Base-by-base conservation (phyloP, 2,113 vertebrate species). In the Suncus etruscus region DNA sequence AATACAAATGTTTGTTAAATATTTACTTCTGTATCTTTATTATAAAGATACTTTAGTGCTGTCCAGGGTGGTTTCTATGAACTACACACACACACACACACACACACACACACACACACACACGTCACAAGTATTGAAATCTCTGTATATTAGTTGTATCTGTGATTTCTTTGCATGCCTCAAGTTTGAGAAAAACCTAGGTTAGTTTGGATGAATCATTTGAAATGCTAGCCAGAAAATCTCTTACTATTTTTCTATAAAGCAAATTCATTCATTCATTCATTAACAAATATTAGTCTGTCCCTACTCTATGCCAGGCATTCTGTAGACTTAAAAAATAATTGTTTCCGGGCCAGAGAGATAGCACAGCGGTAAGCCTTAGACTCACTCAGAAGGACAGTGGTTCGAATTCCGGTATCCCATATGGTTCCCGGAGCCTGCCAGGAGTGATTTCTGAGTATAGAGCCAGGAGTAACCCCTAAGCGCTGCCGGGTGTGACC, bases 81-180 rank as follows among this genome's bases (percentile, higher is more conserved):
- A 88, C 8, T 10, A 58, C 54, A 58, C 54, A 58, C 54, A 58
- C 54, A 58, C 54, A 58, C 54, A 58, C 54, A 89, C 92, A 88
- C 63, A 65, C 63, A 65, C 63, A 65, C 11, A 47, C 22, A 73
- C 45, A 81, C 54, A 79, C 75, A 92, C 79, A 29, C 15, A 54
- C n/a, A 65, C 63, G 16, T 76, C 82, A 24, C 51, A 79, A 81
- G 74, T 48, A 32, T 50, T 83, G 83, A 74, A 58, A 22, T 83
- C 63, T 94, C 69, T 25, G 48, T 18, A 69, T 86, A 27, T 32
- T 76, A 66, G 54, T 73, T 86, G 73, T 78, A 81, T 66, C 61
- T 89, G 45, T 63, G 65, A 83, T 89, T 91, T 77, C 45, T 91
- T 93, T 90, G 69, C 22, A 90, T 83, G 10, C 48, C 83, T 58